phyloP scores from a whole-genome alignment of 1,140 invertebrate species.

The Stegodyphus mimosarum region DNA sequence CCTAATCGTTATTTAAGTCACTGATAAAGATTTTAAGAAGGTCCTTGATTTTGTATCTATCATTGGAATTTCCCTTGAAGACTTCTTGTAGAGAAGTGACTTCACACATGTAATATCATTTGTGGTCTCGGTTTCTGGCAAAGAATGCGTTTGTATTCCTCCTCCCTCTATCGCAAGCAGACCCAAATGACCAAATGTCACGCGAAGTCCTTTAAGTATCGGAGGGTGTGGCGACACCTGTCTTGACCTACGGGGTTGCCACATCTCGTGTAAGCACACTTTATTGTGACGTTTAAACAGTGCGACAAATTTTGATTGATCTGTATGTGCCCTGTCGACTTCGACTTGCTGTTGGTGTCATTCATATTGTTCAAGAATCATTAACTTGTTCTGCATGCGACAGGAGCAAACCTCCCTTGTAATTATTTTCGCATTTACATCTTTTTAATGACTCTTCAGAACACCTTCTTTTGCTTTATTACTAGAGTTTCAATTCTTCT shows the following conservation, averaged over 20 bases:
- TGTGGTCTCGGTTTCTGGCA: not conserved
- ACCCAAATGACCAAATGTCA: constrained; percentile 44
- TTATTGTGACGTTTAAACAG: constrained; percentile 58
- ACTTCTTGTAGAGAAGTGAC: not conserved
- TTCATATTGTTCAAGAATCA: constrained; percentile 2
- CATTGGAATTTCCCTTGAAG: no score
- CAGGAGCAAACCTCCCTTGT: constrained; percentile 6
- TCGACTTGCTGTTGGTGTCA: not conserved
- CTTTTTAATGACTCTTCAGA: constrained; percentile 33
- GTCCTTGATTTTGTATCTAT: no score
- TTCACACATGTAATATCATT: constrained; percentile 25
- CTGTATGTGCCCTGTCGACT: not conserved
- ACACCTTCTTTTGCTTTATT: no score
- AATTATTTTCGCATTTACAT: constrained; percentile 59
- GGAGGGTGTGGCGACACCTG: constrained; percentile 44
- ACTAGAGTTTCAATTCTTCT: no score
- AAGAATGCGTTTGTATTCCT: no score
- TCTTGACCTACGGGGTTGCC: constrained; percentile 36
- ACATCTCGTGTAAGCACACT: constrained; percentile 41
- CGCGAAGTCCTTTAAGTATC: constrained; percentile 12
- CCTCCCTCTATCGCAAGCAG: not conserved
- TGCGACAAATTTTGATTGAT: constrained; percentile 59
- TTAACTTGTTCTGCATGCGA: not conserved
- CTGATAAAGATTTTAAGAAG: no score
- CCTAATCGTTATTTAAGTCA: no score